Base-by-base conservation (phyloP, 1,140 invertebrate genomes). In the Zophobas morio region DNA sequence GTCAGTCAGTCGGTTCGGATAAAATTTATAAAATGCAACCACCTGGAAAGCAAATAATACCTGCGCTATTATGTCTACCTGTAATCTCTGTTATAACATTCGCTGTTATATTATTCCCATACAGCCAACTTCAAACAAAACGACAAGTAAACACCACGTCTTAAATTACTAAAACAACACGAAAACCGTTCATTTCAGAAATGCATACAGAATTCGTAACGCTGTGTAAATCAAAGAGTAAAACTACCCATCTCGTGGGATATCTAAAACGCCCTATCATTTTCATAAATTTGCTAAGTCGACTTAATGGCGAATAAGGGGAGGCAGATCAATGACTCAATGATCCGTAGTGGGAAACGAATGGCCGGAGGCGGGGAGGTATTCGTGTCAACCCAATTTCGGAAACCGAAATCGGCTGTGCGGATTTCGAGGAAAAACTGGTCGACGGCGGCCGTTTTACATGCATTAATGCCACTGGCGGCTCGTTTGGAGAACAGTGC, bases 361-460 rank as follows among this genome's bases (percentile, higher is more conserved):
- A 60, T 42, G 60, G 39, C 60, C 60, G 60, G 1, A 8, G 37
- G 60, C 39, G 60, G 60, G 60, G 60, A 40, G 6, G 37, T 42
- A 66, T 42, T 66, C 60, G 39, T 66, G 60, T 47, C 60, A 39
- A 39, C 60, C 60, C 60, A 66, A 66, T 66, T 66, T 66, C 60
- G 60, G 60, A 66, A 66, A 42, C 39, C 37, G 60, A 66, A 51
- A 20, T 51, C 49, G 6, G 49, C n/a, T 20, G 49, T 4, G n/a
- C 49, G 42, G 8, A 60, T 53, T 53, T 57, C 33, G 32, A 4
- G 37, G 39, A 42, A 66, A 66, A 66, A 66, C 60, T 66, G 60
- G 60, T 66, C 60, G 39, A 20, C 20, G 60, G 60, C 60, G 60
- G 60, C 60, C 60, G 60, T 42, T 66, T 66, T 66, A 66, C 60